Evolutionary conservation across 2,888 invertebrate genomes (phyloP).

Genomic region (Tetranychus truncatus): DNA sequence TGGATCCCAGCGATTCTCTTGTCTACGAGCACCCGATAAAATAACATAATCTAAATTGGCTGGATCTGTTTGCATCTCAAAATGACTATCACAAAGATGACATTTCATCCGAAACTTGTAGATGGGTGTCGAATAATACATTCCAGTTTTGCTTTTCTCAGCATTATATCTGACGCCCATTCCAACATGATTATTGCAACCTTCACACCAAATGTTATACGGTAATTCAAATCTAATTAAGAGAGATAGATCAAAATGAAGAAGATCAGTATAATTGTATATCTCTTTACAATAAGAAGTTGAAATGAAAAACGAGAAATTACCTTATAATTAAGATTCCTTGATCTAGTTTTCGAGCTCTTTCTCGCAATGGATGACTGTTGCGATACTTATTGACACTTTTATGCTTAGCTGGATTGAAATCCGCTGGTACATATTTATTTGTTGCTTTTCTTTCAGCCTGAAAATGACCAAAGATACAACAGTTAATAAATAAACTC

Average conservation of each 20-base stretch:
- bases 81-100: slow-evolving; percentile 88
- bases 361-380: slow-evolving; percentile 83
- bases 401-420: slow-evolving; percentile 70
- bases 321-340: slow-evolving; percentile 79
- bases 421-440: slow-evolving; percentile 96
- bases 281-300: background rate
- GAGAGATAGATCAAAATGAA: background rate
- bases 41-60: slow-evolving; percentile 96
- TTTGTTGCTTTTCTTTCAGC: slow-evolving; percentile 96
- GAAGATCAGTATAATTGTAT: background rate
- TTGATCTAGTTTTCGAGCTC: slow-evolving; percentile 81
- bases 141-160: slow-evolving; percentile 52
- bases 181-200: slow-evolving; percentile 92
- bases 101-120: slow-evolving; percentile 99
- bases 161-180: slow-evolving; percentile 80
- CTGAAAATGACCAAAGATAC: slow-evolving; percentile 34
- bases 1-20: slow-evolving; percentile 97
- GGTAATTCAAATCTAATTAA: slow-evolving; percentile 77
- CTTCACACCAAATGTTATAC: slow-evolving; percentile 98
- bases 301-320: background rate
- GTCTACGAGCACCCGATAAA: slow-evolving; percentile 76
- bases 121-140: slow-evolving; percentile 93
- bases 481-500: background rate
- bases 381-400: slow-evolving; percentile 79
- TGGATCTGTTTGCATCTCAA: slow-evolving; percentile 95